Evolutionary conservation across 2,113 vertebrate species (phyloP), one percentile per base, ranked within the genome.

Genomic region (Bos javanicus): DNA sequence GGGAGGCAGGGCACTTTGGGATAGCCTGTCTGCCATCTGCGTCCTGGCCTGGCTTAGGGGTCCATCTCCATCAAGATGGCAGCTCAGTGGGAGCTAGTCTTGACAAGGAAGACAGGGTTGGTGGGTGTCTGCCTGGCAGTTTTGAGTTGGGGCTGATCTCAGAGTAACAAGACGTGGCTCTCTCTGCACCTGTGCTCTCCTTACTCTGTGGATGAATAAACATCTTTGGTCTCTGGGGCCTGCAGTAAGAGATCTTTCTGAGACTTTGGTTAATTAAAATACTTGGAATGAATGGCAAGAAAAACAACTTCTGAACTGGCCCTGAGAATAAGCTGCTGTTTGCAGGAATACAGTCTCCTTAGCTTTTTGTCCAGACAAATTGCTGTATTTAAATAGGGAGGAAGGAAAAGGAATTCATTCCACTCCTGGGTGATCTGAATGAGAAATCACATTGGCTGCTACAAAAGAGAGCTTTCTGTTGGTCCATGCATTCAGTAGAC

Each of bases 191-290:
- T 98, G 91, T 71, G 93, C n/a, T 59, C 80, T 95, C 86, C 89
- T 39, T 87, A 15, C 86, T 97, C 80, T 15, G 17, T 48, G 46
- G 64, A 36, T 93, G 91, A 96, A 94, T 91, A 98, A 97, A 97
- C 95, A 94, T 90, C 89, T 81, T 67, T 92, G 89, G 89, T 97
- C 97, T 95, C 98, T 50, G 16, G 91, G 81, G 96, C 90, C 59
- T 64, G 21, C n/a, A 59, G 94, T 21, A 60, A 59, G 57, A 89
- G 54, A 87, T 93, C 83, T 97, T 97, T 95, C 83, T 78, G 94
- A 96, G 87, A 52, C 59, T 87, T 97, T 88, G 6, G 62, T 96
- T 97, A 97, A 96, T 97, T 97, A 98, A 97, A 97, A 96, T 94
- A 90, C 91, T 95, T 96, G 64, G 33, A 60, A 95, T 86, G 25